These are phyloP conservation scores for Euphydryas editha DNA, from an alignment of 2,888 invertebrate species.

Conservation along the genomic window DNA sequence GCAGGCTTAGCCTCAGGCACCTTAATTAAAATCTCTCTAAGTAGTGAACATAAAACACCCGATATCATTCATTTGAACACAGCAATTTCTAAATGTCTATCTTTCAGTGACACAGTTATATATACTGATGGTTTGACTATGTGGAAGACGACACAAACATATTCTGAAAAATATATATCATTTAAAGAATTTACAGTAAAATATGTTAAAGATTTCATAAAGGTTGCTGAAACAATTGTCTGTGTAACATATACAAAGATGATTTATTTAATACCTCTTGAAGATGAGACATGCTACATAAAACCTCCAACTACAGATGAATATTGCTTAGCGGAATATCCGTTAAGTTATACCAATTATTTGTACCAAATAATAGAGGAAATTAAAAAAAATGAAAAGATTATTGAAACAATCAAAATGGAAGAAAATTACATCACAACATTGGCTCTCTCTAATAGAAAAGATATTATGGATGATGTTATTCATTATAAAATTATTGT, in stretches of 20 bases:
- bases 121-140: slow-evolving; percentile 67
- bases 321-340: slow-evolving; percentile 56
- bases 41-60: slow-evolving; percentile 42
- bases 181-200: slow-evolving; percentile 59
- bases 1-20: slow-evolving; percentile 64
- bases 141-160: slow-evolving; percentile 64
- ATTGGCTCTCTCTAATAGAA: slow-evolving; percentile 64
- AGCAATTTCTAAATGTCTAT: slow-evolving; percentile 57
- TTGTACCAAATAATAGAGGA: slow-evolving; percentile 58
- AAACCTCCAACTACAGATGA: slow-evolving; percentile 45
- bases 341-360: slow-evolving; percentile 60
- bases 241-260: slow-evolving; percentile 66
- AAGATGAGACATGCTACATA: slow-evolving; percentile 53
- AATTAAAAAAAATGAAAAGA: slow-evolving; percentile 55
- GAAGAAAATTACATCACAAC: slow-evolving; percentile 64
- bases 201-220: slow-evolving; percentile 63
- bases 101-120: slow-evolving; percentile 52
- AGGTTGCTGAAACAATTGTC: slow-evolving; percentile 56
- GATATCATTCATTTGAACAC: slow-evolving; percentile 63
- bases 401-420: slow-evolving; percentile 53
- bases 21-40: slow-evolving; percentile 55
- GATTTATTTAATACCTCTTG: slow-evolving; percentile 59
- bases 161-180: slow-evolving; percentile 48
- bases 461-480: slow-evolving; percentile 61
- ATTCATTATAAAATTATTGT: slow-evolving; percentile 53